phyloP scores from a whole-genome alignment of 2,797 vertebrate species.

The Tapera naevia region DNA sequence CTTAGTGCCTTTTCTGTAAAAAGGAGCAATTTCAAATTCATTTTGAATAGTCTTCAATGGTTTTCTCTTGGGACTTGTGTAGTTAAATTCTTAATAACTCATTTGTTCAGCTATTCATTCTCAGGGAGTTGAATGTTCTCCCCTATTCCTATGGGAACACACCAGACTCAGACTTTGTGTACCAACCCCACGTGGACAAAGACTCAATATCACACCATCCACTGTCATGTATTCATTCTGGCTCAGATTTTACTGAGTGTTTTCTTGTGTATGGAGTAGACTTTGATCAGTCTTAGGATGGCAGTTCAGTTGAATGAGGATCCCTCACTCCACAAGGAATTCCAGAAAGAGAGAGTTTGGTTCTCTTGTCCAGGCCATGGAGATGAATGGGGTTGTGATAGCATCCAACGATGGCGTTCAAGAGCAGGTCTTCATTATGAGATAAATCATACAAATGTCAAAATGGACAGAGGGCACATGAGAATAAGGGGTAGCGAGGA shows the following conservation, averaged over 20 bases:
- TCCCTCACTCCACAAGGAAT: neutral
- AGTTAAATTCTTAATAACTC: conserved; percentile 65
- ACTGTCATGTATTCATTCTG: neutral
- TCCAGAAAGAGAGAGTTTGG: neutral
- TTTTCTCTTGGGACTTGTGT: conserved; percentile 37
- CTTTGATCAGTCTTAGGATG: neutral
- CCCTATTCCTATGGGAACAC: conserved; percentile 19
- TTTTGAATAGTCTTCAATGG: conserved; percentile 26
- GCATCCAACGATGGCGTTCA: neutral
- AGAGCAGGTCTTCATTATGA: neutral
- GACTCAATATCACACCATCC: neutral
- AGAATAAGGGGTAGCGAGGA: neutral
- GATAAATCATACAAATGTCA: neutral
- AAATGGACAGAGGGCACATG: neutral
- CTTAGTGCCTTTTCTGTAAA: conserved; percentile 8
- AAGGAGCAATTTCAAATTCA: conserved; percentile 40
- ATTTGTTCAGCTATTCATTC: conserved; percentile 65
- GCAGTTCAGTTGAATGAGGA: neutral
- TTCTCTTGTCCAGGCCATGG: neutral
- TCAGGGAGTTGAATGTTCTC: conserved; percentile 47
- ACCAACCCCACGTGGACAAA: neutral
- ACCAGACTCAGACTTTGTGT: neutral
- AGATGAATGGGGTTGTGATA: neutral
- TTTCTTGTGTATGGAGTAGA: neutral
- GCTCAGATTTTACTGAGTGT: neutral